phyloP scores from a whole-genome alignment of 2,888 invertebrate species.

The Pyrrhosoma nymphula region DNA sequence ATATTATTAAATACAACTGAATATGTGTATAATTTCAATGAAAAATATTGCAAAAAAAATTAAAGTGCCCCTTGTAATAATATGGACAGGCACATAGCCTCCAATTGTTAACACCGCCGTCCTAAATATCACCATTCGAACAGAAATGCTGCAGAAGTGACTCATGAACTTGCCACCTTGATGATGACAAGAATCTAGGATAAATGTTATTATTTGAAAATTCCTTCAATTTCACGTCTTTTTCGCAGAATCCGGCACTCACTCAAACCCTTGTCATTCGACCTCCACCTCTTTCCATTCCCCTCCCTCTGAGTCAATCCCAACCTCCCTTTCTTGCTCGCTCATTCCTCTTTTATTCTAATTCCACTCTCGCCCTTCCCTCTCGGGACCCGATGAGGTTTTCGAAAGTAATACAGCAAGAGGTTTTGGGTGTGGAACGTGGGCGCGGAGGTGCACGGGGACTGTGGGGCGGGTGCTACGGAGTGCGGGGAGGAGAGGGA shows the following conservation, averaged over 20 bases:
- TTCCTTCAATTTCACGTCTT: background rate
- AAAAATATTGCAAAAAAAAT: too few species aligned
- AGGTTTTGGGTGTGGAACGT: background rate
- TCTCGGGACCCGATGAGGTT: background rate
- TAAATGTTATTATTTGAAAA: too few species aligned
- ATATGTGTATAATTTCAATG: too few species aligned
- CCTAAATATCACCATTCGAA: too few species aligned
- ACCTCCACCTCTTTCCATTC: background rate
- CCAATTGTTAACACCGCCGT: too few species aligned
- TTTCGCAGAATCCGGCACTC: background rate
- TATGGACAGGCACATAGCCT: too few species aligned
- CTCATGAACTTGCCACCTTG: too few species aligned
- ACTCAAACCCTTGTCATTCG: background rate
- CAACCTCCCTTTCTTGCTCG: background rate
- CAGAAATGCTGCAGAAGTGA: too few species aligned
- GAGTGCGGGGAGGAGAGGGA: background rate
- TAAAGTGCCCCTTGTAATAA: too few species aligned
- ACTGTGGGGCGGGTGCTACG: background rate
- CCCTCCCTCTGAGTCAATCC: background rate
- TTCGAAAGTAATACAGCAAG: slow-evolving; percentile 38
- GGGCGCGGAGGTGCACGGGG: background rate
- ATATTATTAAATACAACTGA: too few species aligned
- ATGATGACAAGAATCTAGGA: too few species aligned
- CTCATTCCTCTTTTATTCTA: background rate
- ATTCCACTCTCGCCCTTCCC: background rate